Percentiles rank a stretch among this genome's conserved stretches.
These are phyloP conservation scores for Drosophila anomelani DNA, from an alignment of 2,888 invertebrate genomes.

Conservation along the genomic window DNA sequence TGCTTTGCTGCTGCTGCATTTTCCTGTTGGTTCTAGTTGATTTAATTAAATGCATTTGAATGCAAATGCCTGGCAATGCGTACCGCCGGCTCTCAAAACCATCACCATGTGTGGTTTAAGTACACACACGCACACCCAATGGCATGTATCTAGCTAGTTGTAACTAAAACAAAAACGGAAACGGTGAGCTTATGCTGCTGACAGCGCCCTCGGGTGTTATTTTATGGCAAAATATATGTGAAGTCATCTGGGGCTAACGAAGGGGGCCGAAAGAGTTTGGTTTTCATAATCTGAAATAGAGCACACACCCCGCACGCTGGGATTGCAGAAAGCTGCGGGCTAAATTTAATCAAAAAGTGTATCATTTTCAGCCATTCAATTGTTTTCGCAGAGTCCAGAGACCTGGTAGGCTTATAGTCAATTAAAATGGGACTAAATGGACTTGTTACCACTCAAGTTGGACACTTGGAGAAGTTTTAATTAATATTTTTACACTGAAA, in stretches of 20 bases:
- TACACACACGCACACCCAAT: conserved; percentile 10
- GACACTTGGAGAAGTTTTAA: background rate
- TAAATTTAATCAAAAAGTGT: conserved; percentile 70
- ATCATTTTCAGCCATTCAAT: conserved; percentile 11
- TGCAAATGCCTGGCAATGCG: conserved; percentile 73
- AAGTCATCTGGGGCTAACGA: conserved; percentile 34
- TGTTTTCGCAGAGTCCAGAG: background rate
- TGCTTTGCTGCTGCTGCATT: conserved; percentile 55
- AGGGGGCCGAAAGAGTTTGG: conserved; percentile 24
- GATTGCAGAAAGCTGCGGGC: conserved; percentile 56
- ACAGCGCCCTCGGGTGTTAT: conserved; percentile 75
- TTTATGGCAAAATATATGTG: conserved; percentile 69
- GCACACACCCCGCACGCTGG: conserved; percentile 7
- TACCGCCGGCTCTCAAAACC: conserved; percentile 58
- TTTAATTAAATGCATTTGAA: conserved; percentile 82
- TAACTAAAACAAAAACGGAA: conserved; percentile 73
- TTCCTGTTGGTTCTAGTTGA: conserved; percentile 77
- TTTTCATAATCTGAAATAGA: conserved; percentile 62
- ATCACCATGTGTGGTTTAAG: conserved; percentile 65
- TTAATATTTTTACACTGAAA: background rate
- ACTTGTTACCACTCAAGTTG: background rate
- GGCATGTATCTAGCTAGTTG: conserved; percentile 51
- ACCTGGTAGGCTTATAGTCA: conserved; percentile 7
- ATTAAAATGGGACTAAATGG: conserved; percentile 11
- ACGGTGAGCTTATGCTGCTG: conserved; percentile 72